Evolutionary conservation across 2,113 vertebrate species (phyloP).

Genomic region (Cinclus mexicanus): DNA sequence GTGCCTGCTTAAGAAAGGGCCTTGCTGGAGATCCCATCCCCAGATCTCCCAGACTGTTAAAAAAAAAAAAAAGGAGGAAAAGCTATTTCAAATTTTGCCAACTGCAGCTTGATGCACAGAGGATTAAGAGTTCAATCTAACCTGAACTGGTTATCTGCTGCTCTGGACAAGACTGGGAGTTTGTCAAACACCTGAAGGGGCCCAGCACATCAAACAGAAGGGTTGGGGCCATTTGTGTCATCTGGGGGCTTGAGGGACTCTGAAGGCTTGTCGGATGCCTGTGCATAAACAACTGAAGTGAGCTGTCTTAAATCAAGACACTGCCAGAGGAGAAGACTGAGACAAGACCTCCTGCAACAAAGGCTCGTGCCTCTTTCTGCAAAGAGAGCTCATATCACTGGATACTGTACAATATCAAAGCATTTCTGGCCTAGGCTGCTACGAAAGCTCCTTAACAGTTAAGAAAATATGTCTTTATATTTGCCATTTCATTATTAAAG

Average conservation of each 20-base stretch:
- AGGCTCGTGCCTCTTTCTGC: not conserved
- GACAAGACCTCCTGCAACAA: not conserved
- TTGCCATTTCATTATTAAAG: conserved; percentile 21
- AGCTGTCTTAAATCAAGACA: not conserved
- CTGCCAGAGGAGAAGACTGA: not conserved
- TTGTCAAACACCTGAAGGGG: not conserved
- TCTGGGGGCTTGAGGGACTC: not conserved
- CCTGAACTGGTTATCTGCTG: not conserved
- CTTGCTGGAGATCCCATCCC: not conserved
- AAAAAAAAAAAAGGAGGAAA: not conserved
- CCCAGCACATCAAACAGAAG: not conserved
- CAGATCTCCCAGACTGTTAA: not conserved
- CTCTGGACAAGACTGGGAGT: not conserved
- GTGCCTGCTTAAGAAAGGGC: not conserved
- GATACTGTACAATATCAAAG: not conserved
- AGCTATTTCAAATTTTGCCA: not conserved
- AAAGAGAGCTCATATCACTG: not conserved
- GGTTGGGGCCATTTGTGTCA: not conserved
- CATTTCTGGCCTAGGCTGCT: not conserved
- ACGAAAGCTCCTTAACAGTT: not conserved
- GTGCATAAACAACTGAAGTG: not conserved
- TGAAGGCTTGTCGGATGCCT: not conserved
- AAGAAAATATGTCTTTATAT: conserved; percentile 18
- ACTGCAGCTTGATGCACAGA: not conserved
- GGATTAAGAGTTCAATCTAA: not conserved